These are phyloP conservation scores for Leucophenga montana DNA, from an alignment of 2,888 invertebrate species.

Conservation along the genomic window DNA sequence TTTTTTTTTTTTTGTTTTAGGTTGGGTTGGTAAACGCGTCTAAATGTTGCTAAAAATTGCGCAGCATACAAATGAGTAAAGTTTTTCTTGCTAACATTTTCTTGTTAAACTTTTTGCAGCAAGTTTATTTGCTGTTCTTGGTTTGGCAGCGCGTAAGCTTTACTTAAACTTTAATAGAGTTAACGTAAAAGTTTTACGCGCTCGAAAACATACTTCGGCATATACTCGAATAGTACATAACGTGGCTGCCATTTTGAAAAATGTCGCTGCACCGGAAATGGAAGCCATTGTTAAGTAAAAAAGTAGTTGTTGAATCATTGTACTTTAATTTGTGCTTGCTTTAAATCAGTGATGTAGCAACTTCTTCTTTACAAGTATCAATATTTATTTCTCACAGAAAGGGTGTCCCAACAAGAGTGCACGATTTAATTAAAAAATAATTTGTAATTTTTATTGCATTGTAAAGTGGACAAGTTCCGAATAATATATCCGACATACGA, in stretches of 20 bases:
- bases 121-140: conserved; percentile 49
- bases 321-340: no score
- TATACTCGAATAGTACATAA: conserved; percentile 40
- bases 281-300: no score
- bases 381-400: no score
- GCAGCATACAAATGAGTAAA: conserved; percentile 71
- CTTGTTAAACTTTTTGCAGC: conserved; percentile 52
- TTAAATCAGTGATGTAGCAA: no score
- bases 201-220: conserved; percentile 22
- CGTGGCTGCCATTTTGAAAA: conserved; percentile 24
- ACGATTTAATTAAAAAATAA: no score
- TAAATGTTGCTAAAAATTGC: conserved; percentile 66
- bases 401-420: no score
- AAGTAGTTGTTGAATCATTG: no score
- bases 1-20: conserved; percentile 43
- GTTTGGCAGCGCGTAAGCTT: conserved; percentile 66
- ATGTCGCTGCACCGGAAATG: no score
- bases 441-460: no score
- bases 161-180: conserved; percentile 69
- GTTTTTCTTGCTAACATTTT: conserved; percentile 55
- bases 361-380: no score
- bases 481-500: no score
- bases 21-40: conserved; percentile 60
- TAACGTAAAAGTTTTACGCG: conserved; percentile 64
- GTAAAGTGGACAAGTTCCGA: no score